A percentile compares a stretch with the other conserved stretches of the same genome.
These are phyloP conservation scores for Pharmacophagus antenor DNA, from an alignment of 2,888 invertebrate genomes.

Conservation along the genomic window DNA sequence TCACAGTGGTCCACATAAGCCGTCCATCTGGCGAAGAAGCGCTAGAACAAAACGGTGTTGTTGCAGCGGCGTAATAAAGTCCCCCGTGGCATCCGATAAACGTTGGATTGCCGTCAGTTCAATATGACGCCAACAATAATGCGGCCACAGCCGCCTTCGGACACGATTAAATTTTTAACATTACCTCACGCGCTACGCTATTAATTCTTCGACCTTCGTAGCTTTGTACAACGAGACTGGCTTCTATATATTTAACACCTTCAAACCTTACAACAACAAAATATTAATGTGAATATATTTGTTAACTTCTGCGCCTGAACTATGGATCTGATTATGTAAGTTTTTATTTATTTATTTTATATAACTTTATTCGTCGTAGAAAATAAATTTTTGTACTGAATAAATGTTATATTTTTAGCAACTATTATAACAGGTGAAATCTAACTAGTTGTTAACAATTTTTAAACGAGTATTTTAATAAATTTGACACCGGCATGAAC, in stretches of 20 bases:
- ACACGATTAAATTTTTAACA: slow-evolving; percentile 67
- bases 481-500: no score
- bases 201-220: slow-evolving; percentile 12
- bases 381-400: no score
- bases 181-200: slow-evolving; percentile 32
- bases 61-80: slow-evolving; percentile 41
- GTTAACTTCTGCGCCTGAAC: no score
- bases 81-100: slow-evolving; percentile 37
- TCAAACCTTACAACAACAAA: background rate
- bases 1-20: slow-evolving; percentile 11
- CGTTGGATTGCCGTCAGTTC: slow-evolving; percentile 51
- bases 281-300: background rate
- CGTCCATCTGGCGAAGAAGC: slow-evolving; percentile 6
- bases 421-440: no score
- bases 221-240: background rate
- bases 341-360: no score
- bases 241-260: background rate
- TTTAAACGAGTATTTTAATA: no score
- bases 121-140: slow-evolving; percentile 65
- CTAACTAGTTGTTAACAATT: no score
- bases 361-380: background rate
- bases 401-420: no score
- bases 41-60: slow-evolving; percentile 36
- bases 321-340: no score
- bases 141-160: slow-evolving; percentile 47